Evolutionary conservation across 2,797 vertebrate genomes (phyloP), one percentile per base, ranked within the genome.

Genomic region (Gambelia wislizenii): DNA sequence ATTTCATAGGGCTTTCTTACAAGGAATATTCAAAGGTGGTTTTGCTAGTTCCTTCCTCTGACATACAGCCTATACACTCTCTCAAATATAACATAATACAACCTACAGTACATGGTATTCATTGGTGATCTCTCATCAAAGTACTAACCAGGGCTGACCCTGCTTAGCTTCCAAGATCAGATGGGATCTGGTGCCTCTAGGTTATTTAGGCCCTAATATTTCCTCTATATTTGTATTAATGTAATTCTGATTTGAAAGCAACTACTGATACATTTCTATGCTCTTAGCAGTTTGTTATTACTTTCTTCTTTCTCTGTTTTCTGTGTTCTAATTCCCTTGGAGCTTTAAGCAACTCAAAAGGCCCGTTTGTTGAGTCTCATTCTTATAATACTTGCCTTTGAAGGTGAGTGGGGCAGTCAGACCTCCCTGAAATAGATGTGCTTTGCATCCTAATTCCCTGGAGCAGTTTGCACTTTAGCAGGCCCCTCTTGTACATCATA

Each of bases 351-450:
- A 52, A 14, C 44, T 70, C 20, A 39, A n/a, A 69, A n/a, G 64
- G 69, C 13, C 25, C 42, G 30, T 72, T 47, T 13, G n/a, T 47
- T 75, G 3, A 59, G 18, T 75, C 49, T 74, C 33, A 25, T 33
- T 77, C 25, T 27, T 36, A 1, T 80, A 25, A 36, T 79, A 59
- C 2, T 25, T 22, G 79, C 49, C 16, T 18, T 67, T 56, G 52
- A 69, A 77, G 67, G 36, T 67, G 52, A 82, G 77, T 33, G 6
- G n/a, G 88, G 81, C 7, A 72, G 33, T 72, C 10, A 61, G 83
- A 78, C 85, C 74, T 83, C 42, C 78, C 47, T 61, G 83, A 67
- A 82, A 54, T 75, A 54, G n/a, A 42, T 47, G 72, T 49, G 33
- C 42, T 81, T 82, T 49, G 10, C 42, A 82, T 75, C 20, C 2